phyloP scores from a whole-genome alignment of 2,888 invertebrate species.

The Caenorhabditis afra region DNA sequence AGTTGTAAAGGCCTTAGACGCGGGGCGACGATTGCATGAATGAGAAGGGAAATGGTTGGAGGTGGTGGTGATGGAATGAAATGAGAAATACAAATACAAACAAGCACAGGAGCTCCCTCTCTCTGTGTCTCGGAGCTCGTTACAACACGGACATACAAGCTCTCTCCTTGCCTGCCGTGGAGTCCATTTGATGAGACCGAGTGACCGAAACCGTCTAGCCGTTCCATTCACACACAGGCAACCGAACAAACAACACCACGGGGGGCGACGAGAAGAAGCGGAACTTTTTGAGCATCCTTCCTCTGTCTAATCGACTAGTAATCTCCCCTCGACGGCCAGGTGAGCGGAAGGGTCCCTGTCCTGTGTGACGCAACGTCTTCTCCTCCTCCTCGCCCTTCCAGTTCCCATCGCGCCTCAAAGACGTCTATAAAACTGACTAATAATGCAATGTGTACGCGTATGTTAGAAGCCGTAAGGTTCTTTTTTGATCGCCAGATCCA shows the following conservation, averaged over 20 bases:
- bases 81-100: constrained; percentile 57
- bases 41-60: constrained; percentile 34
- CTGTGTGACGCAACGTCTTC: no score
- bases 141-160: constrained; percentile 57
- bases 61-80: constrained; percentile 20
- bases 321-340: background rate
- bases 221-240: constrained; percentile 3
- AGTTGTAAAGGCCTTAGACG: constrained; percentile 23
- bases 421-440: constrained; percentile 48
- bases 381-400: no score
- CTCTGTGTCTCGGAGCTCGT: constrained; percentile 18
- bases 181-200: constrained; percentile 25
- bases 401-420: constrained; percentile 51
- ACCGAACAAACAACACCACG: background rate
- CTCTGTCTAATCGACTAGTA: background rate
- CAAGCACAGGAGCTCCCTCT: constrained; percentile 26
- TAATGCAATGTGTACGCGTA: constrained; percentile 14
- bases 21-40: constrained; percentile 25
- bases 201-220: constrained; percentile 46
- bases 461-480: constrained; percentile 40
- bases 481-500: constrained; percentile 40
- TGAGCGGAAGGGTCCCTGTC: no score
- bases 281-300: constrained; percentile 11
- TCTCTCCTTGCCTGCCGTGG: constrained; percentile 1
- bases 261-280: constrained; percentile 1